These are phyloP conservation scores for Channallabes apus DNA, from an alignment of 2,797 vertebrate species.

Conservation along the genomic window DNA sequence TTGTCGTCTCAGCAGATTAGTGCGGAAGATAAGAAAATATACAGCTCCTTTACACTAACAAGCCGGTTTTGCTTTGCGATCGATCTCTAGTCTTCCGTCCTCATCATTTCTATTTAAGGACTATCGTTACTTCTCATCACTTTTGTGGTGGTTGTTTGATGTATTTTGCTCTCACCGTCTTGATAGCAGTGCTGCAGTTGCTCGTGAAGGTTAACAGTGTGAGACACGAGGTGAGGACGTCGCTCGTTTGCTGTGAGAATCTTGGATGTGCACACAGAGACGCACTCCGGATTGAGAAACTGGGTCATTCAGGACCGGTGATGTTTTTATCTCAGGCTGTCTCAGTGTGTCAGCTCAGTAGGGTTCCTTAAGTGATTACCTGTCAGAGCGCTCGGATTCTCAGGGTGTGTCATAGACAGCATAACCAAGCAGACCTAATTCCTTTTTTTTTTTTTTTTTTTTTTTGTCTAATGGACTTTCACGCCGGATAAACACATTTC, in stretches of 20 bases:
- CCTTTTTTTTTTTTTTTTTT: background rate
- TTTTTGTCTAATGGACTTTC: conserved; percentile 36
- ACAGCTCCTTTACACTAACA: background rate
- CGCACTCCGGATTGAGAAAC: conserved; percentile 33
- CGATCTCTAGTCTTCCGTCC: background rate
- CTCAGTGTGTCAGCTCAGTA: conserved; percentile 28
- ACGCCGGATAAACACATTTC: conserved; percentile 8
- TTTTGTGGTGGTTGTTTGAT: background rate
- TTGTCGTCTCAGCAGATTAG: conserved; percentile 2
- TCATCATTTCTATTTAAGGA: background rate
- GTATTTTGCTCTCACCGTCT: background rate
- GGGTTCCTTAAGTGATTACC: conserved; percentile 38
- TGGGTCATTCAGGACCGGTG: conserved; percentile 41
- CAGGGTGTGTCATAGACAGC: conserved; percentile 1
- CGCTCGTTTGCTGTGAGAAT: conserved; percentile 18
- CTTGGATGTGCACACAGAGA: background rate
- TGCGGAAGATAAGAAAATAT: background rate
- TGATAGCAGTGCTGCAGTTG: background rate
- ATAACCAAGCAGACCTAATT: conserved; percentile 26
- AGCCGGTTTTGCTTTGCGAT: background rate
- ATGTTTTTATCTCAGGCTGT: conserved; percentile 26
- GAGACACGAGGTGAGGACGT: conserved; percentile 8
- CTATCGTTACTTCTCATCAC: background rate
- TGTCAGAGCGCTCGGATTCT: conserved; percentile 46
- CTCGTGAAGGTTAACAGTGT: background rate